These are phyloP conservation scores for Amblyopsis rosae DNA, from an alignment of 2,113 vertebrate species.

Conservation along the genomic window DNA sequence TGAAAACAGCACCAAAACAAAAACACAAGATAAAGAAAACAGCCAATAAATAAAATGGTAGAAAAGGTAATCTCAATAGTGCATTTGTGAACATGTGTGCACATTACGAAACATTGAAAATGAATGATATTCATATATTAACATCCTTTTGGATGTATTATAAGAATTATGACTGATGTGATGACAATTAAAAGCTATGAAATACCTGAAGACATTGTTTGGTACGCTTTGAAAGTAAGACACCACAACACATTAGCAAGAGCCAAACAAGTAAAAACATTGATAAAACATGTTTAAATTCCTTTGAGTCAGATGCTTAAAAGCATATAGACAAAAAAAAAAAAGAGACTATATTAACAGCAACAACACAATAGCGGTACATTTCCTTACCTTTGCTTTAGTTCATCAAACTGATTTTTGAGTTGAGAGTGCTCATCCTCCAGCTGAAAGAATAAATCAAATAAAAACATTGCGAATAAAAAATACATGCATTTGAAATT, in stretches of 20 bases:
- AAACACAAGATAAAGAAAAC: no score
- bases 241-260: slow-evolving; percentile 66
- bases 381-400: slow-evolving; percentile 88
- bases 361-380: not conserved
- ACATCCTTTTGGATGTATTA: not conserved
- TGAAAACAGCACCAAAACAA: no score
- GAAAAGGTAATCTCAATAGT: no score
- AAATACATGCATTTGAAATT: not conserved
- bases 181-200: slow-evolving; percentile 65
- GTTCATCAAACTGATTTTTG: slow-evolving; percentile 89
- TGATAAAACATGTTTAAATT: no score
- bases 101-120: no score
- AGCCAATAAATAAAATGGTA: no score
- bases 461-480: not conserved
- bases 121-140: not conserved
- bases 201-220: slow-evolving; percentile 89
- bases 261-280: slow-evolving; percentile 27
- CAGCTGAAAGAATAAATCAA: slow-evolving; percentile 72
- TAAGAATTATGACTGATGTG: slow-evolving; percentile 6
- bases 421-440: slow-evolving; percentile 89
- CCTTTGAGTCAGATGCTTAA: no score
- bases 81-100: no score
- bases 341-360: no score
- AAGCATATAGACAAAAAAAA: no score
- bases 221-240: slow-evolving; percentile 86